Conservation (phyloP, 2,888 invertebrate species). For the Napeogenes sylphis region DNA sequence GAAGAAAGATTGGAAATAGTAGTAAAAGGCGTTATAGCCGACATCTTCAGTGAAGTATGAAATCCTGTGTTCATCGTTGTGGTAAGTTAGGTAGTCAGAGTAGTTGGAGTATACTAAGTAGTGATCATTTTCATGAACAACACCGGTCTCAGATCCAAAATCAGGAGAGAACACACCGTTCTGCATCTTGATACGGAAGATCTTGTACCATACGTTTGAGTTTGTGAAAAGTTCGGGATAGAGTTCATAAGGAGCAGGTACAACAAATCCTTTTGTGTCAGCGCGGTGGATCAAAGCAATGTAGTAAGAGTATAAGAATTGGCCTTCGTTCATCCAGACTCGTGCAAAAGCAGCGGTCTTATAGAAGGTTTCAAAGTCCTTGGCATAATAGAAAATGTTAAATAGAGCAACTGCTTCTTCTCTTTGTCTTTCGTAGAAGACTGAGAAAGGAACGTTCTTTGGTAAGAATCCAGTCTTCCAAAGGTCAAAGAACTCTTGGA, state of each 20-base stretch:
- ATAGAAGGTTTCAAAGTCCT: slow-evolving; percentile 79
- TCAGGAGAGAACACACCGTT: slow-evolving; percentile 47
- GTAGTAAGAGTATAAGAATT: slow-evolving; percentile 80
- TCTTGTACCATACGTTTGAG: slow-evolving; percentile 70
- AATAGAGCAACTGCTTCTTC: slow-evolving; percentile 74
- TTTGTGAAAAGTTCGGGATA: slow-evolving; percentile 81
- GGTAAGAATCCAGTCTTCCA: slow-evolving; percentile 69
- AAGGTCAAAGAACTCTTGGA: slow-evolving; percentile 60
- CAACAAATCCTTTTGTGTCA: slow-evolving; percentile 75
- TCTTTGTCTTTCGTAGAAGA: slow-evolving; percentile 62
- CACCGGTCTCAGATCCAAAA: slow-evolving; percentile 53
- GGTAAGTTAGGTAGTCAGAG: slow-evolving; percentile 69
- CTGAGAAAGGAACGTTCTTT: slow-evolving; percentile 71
- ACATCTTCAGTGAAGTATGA: slow-evolving; percentile 85
- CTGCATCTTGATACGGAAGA: slow-evolving; percentile 65
- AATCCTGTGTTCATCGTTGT: slow-evolving; percentile 77
- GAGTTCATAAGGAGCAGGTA: slow-evolving; percentile 84
- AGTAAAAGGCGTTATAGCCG: slow-evolving; percentile 82
- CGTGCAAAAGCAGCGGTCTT: slow-evolving; percentile 77
- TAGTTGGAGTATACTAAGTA: slow-evolving; percentile 78
- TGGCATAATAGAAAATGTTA: slow-evolving; percentile 78
- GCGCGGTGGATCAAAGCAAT: slow-evolving; percentile 78
- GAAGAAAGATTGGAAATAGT: slow-evolving; percentile 78
- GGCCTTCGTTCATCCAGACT: slow-evolving; percentile 78
- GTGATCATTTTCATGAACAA: slow-evolving; percentile 58